Conservation (phyloP, 2,888 invertebrate genomes). For the Trissoscelio sp. region DNA sequence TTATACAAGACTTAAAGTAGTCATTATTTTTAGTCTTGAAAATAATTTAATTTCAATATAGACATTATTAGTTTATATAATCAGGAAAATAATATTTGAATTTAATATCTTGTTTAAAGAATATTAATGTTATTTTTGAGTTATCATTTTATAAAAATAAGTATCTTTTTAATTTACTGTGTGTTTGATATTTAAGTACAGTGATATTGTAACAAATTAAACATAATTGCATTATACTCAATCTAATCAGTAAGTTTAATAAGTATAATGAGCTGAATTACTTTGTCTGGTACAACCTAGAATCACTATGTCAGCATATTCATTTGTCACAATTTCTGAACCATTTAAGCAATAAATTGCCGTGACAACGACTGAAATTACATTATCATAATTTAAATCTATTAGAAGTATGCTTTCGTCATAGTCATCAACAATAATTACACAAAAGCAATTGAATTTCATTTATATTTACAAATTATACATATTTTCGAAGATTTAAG, state of each 20-base stretch:
- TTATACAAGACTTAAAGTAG: too few relatives aligned
- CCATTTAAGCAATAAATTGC: conserved; percentile 53
- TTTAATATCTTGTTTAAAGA: not conserved
- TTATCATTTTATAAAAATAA: too few relatives aligned
- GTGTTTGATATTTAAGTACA: not conserved
- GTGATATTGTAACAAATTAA: conserved; percentile 28
- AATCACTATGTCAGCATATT: conserved; percentile 62
- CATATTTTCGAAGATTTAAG: too few relatives aligned
- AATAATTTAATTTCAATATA: too few relatives aligned
- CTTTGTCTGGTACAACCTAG: conserved; percentile 57
- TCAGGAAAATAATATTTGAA: too few relatives aligned
- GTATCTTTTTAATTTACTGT: too few relatives aligned
- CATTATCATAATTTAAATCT: conserved; percentile 47
- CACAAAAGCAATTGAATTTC: not conserved
- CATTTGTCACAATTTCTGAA: conserved; percentile 59
- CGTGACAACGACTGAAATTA: conserved; percentile 34
- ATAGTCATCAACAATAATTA: conserved; percentile 1
- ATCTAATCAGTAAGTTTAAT: conserved; percentile 62
- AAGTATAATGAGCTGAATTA: conserved; percentile 64
- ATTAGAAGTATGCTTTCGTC: conserved; percentile 40
- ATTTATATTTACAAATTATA: too few relatives aligned
- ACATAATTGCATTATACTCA: conserved; percentile 48
- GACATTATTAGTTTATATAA: too few relatives aligned
- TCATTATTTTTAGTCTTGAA: too few relatives aligned
- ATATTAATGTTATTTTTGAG: too few relatives aligned